Evolutionary conservation across 2,888 invertebrate species (phyloP), one percentile per base, ranked within the genome.

Genomic region (Ophioninae sp.): DNA sequence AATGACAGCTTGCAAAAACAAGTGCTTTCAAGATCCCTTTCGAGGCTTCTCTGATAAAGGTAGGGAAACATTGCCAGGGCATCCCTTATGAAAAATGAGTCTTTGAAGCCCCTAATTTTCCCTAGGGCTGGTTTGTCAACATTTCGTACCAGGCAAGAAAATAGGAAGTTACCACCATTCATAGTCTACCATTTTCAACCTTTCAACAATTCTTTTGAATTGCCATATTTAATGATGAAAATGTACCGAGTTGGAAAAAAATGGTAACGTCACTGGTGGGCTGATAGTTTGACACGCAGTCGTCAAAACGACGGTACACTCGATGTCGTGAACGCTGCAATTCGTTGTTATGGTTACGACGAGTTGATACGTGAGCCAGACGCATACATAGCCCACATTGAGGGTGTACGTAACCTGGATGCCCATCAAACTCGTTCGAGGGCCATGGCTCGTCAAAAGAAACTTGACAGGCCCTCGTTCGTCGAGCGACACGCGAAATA

Each of bases 401-500:
- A 44, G 51, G 23, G 20, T 51, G 37, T 20, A 6, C 30, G 56
- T 76, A 77, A 68, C 76, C 59, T 17, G 51, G 64, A 83, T 51
- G 83, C 81, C 83, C 74, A 83, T 83, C 77, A 80, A 83, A 73
- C 68, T 59, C 56, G 63, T 67, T 68, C 56, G 83, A 74, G 77
- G 76, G 73, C 83, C 77, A 74, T 69, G 51, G 61, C 74, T 64
- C 71, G 78, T 75, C 74, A 75, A 78, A 78, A 78, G 56, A 39
- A 61, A 63, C 74, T 56, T 81, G 81, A 81, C 81, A 81, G 81
- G 65, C 81, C 58, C 44, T 13, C 74, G 69, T 5, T 30, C 39
- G 58, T 61, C 65, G 83, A 81, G 76, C 77, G 77, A 85, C 86
- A 79, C 69, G 85, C 68, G 73, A 80, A 82, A 85, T 82, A 86